Evolutionary conservation across 1,140 invertebrate species (phyloP), one percentile per base, ranked within the genome.

Genomic region (Episyrphus balteatus): DNA sequence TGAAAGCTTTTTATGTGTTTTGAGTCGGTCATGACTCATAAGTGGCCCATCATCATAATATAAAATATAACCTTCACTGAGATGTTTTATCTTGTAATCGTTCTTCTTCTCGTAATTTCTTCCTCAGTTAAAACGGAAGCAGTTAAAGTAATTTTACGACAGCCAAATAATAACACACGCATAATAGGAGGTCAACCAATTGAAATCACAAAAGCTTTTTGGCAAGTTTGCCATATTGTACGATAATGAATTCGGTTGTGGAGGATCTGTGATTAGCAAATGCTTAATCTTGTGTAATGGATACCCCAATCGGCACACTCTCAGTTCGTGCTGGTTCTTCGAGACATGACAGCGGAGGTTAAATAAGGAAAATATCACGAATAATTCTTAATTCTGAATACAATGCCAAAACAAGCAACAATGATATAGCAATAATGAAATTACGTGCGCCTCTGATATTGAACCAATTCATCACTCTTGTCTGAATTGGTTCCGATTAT

Each of bases 261-360:
- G 83, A 1, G 83, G 77, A 5, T 79, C 78, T 15, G 66, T 88
- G 18, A 80, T 87, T 54, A 68, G 63, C 21, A 64, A 70, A 30
- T 49, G 70, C 1, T 68, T 71, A 48, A 65, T 74, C 1, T 56
- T 75, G 74, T 50, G 73, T 72, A 50, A 70, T 58, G 54, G 73
- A 52, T 10, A 19, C 13, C 3, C 41, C 48, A 17, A 49, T 38
- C 5, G n/a, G 18, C 1, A n/a, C n/a, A n/a, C n/a, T 43, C 11
- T 47, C 51, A 30, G 58, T 66, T 11, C 59, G 62, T 15, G 54
- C 61, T 8, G 62, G 62, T 2, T 56, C 62, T 10, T 55, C 57
- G 32, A 51, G 49, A 14, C 52, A 53, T 15, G 47, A 48, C 3
- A 46, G n/a, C 0, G 62, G 55, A 32, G 69, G 69, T 3, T 10